Base-by-base conservation (phyloP, 2,797 vertebrate species). In the Rhabdophis nuchalis region DNA sequence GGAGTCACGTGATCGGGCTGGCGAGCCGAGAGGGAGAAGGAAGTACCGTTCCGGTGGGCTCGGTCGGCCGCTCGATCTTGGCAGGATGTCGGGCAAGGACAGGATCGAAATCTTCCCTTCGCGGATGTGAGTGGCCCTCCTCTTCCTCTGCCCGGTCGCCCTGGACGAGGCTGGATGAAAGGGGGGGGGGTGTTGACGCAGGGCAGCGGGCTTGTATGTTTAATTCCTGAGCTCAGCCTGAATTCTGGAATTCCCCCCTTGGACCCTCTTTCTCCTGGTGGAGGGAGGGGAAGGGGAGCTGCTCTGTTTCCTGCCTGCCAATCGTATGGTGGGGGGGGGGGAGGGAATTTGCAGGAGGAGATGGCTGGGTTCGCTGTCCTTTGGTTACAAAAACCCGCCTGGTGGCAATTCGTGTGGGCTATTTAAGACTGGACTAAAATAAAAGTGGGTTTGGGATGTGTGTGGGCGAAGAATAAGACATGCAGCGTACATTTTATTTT, bases 41-140 rank as follows among this genome's bases (percentile, higher is more conserved):
- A 14, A 14, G 23, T 23, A 85, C 29, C n/a, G 2, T 58, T 14
- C 0, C 1, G 27, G 50, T 18, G 18, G 52, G 13, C 60, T 52
- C 3, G 3, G 0, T 4, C 8, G 2, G 10, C 0, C 1, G 29
- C 2, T 46, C 4, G 18, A 5, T 41, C 12, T 29, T 36, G 72
- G 94, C 96, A 97, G 96, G 95, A 99, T 99, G 99, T 99, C 99
- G 92, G 98, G 97, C 95, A 99, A 99, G 97, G 99, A 99, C 3
- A 97, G 99, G 97, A 99, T 99, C 97, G 99, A 99, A 96, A 95
- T 99, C 90, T 99, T 99, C 96, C 99, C 99, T 3, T 99, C 99
- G 87, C 98, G 99, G 97, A 99, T 99, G 99, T 99, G 97, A 98
- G 99, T 98, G 96, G 50, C 27, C 54, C 36, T 46, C 23, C 0